Conservation (phyloP, 2,888 invertebrate genomes). For the Scaptomyza parva region DNA sequence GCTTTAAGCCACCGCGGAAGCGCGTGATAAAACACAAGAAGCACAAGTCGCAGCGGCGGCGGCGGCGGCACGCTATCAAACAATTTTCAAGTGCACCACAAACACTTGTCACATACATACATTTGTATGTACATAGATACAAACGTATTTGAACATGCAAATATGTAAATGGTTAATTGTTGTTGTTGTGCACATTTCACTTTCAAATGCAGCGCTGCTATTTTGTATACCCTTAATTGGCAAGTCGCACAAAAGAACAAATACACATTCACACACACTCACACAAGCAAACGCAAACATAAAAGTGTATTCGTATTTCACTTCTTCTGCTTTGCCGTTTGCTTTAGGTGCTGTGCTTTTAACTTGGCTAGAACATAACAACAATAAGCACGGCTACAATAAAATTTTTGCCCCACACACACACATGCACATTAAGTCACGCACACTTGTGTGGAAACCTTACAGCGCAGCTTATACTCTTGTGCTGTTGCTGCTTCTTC, state of each 20-base stretch:
- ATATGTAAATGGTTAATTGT: constrained; percentile 19
- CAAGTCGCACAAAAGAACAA: constrained; percentile 63
- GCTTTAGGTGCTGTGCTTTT: constrained; percentile 58
- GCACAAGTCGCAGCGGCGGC: constrained; percentile 15
- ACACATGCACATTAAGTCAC: constrained; percentile 19
- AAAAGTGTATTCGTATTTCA: constrained; percentile 43
- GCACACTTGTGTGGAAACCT: constrained; percentile 61
- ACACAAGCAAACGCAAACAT: neutral
- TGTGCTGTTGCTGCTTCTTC: constrained; percentile 69
- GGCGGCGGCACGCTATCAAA: constrained; percentile 20
- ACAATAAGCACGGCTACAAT: constrained; percentile 62
- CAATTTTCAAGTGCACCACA: constrained; percentile 45
- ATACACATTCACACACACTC: constrained; percentile 21
- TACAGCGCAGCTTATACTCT: constrained; percentile 74
- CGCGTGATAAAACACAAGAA: constrained; percentile 50
- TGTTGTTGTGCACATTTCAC: constrained; percentile 58
- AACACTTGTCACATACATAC: constrained; percentile 12
- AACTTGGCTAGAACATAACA: constrained; percentile 79
- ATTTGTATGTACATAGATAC: neutral
- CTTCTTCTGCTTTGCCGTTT: constrained; percentile 53
- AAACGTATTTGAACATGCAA: constrained; percentile 4
- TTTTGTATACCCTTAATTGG: constrained; percentile 59
- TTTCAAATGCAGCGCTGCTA: constrained; percentile 60
- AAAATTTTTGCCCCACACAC: constrained; percentile 64
- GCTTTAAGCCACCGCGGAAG: constrained; percentile 50